Conservation (phyloP, 2,888 invertebrate genomes). For the Caenorhabditis zanzibari region DNA sequence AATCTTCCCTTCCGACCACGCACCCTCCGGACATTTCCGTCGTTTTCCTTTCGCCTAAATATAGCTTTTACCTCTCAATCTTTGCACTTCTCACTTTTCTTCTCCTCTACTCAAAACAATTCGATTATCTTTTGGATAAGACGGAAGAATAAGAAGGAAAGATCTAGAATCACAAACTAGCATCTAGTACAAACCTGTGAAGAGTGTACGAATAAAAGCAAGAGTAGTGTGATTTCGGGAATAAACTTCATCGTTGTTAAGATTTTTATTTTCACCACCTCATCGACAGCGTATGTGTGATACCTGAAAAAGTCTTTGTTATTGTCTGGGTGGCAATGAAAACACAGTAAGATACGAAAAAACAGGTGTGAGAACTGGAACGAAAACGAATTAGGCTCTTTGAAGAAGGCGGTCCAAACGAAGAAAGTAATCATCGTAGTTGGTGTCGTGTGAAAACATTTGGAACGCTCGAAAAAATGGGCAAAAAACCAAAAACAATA, state of each 20-base stretch:
- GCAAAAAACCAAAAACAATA: background rate
- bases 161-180: conserved; percentile 35
- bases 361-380: conserved; percentile 25
- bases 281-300: conserved; percentile 27
- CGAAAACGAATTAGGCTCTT: conserved; percentile 8
- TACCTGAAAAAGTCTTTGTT: conserved; percentile 6
- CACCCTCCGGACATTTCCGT: conserved; percentile 80
- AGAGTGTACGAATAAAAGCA: conserved; percentile 53
- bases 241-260: conserved; percentile 26
- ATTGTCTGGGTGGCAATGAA: conserved; percentile 4
- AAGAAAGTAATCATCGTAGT: conserved; percentile 15
- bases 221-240: conserved; percentile 46
- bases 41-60: conserved; percentile 76
- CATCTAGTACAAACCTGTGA: conserved; percentile 49
- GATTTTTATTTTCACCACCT: conserved; percentile 10
- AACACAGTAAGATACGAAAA: background rate
- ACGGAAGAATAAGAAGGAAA: background rate
- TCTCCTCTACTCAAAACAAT: conserved; percentile 31
- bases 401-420: conserved; percentile 3
- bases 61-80: conserved; percentile 31
- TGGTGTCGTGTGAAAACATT: background rate
- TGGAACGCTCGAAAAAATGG: background rate
- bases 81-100: conserved; percentile 37
- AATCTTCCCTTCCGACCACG: conserved; percentile 80
- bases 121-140: conserved; percentile 30